Evolutionary conservation across 1,140 invertebrate genomes (phyloP).

Genomic region (Philotrypesis tridentata): DNA sequence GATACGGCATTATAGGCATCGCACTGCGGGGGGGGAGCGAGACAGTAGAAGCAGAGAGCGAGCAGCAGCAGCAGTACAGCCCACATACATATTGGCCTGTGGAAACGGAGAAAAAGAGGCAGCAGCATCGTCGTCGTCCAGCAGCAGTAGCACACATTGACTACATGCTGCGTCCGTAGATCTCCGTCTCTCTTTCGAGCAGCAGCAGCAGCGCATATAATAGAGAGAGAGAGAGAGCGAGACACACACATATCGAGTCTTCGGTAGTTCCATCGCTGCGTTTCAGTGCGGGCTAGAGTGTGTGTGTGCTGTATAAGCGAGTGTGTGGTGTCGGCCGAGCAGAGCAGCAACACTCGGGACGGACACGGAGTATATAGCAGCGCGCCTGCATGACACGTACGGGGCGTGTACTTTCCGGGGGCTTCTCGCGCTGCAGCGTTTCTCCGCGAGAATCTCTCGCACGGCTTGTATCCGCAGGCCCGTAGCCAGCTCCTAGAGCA

Average conservation of each 20-base stretch:
- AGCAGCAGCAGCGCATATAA: neutral
- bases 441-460: neutral
- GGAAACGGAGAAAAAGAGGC: neutral
- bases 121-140: neutral
- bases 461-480: no score
- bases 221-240: neutral
- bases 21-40: neutral
- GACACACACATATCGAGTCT: neutral
- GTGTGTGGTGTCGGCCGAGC: neutral
- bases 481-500: neutral
- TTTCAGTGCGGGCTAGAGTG: neutral
- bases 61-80: neutral
- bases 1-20: neutral
- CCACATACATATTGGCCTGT: neutral
- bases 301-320: neutral
- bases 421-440: constrained; percentile 51
- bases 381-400: constrained; percentile 60
- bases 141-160: neutral
- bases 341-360: neutral
- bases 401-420: constrained; percentile 67
- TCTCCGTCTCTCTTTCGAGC: neutral
- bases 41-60: no score
- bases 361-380: neutral
- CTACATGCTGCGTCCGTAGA: neutral
- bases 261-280: neutral